A percentile compares a stretch with the other conserved stretches of the same genome.
These are phyloP conservation scores for Dipodomys ordii DNA, from an alignment of 2,113 vertebrate genomes.

Conservation along the genomic window DNA sequence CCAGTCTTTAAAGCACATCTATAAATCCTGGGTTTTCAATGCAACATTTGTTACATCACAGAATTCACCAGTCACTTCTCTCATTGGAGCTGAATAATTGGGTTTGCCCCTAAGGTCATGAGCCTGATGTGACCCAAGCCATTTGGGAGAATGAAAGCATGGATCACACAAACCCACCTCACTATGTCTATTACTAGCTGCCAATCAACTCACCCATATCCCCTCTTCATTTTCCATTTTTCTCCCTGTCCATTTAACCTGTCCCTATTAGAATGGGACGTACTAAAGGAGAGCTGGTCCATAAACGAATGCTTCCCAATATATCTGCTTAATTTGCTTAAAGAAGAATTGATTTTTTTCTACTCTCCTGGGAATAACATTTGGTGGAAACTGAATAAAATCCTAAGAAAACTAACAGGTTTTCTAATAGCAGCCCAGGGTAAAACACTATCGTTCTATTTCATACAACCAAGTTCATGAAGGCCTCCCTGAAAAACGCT, in stretches of 20 bases:
- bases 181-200: neutral
- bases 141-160: neutral
- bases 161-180: neutral
- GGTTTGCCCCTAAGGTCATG: neutral
- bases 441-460: neutral
- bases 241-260: neutral
- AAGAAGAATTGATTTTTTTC: neutral
- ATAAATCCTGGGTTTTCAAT: neutral
- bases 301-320: neutral
- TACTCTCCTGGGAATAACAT: constrained; percentile 16
- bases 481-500: neutral
- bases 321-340: constrained; percentile 11
- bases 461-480: neutral
- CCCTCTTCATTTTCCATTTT: neutral
- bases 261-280: neutral
- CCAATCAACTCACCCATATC: neutral
- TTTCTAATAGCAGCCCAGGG: neutral
- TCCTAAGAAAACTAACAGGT: neutral
- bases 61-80: neutral
- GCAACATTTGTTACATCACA: neutral
- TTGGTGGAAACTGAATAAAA: constrained; percentile 33
- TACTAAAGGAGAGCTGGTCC: neutral
- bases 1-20: neutral
- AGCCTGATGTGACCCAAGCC: neutral
- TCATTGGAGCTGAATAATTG: neutral